Percentiles rank a stretch among this genome's conserved stretches.
phyloP scores from a whole-genome alignment of 2,113 vertebrate species.

The Neodon shergylaensis region DNA sequence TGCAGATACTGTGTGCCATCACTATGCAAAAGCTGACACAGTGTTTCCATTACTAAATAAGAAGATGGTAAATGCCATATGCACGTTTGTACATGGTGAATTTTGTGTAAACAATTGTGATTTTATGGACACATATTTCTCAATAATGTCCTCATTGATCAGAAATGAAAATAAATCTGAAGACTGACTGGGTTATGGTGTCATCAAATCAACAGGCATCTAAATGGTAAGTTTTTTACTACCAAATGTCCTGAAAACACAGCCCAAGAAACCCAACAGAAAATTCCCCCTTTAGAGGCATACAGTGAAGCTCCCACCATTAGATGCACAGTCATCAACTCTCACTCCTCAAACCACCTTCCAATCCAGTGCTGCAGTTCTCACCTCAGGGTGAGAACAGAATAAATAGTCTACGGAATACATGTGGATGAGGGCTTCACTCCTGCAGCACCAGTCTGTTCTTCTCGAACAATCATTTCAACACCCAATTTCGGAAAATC shows the following conservation, averaged over 20 bases:
- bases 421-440: background rate
- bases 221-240: conserved; percentile 50
- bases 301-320: background rate
- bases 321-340: background rate
- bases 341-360: background rate
- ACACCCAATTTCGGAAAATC: background rate
- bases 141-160: conserved; percentile 20
- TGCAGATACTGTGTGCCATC: background rate
- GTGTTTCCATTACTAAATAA: background rate
- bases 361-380: background rate
- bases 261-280: background rate
- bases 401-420: background rate
- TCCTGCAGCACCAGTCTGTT: background rate
- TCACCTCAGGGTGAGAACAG: background rate
- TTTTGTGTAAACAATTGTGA: background rate
- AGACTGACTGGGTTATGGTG: conserved; percentile 16
- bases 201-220: background rate
- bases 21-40: background rate
- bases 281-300: background rate
- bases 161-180: conserved; percentile 42
- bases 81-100: background rate
- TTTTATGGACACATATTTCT: conserved; percentile 23
- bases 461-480: background rate
- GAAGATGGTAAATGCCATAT: background rate
- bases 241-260: conserved; percentile 6